phyloP scores from a whole-genome alignment of 2,113 vertebrate species.

The Uria aalge region DNA sequence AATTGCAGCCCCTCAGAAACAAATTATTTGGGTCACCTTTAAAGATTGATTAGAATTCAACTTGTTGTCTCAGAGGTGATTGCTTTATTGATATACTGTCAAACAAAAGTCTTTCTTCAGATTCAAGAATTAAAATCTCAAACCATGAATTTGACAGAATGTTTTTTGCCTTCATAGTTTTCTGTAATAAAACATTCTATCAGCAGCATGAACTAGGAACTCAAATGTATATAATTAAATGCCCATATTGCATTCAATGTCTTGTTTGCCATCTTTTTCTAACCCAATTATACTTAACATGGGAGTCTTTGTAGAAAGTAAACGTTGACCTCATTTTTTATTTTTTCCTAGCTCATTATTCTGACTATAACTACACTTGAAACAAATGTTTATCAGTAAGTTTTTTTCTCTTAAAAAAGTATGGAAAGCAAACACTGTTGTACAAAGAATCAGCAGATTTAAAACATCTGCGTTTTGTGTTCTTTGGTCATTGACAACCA shows the following conservation, averaged over 20 bases:
- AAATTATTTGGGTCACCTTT: neutral
- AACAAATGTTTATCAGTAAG: neutral
- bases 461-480: neutral
- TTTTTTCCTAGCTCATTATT: neutral
- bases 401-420: neutral
- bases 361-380: neutral
- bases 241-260: neutral
- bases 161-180: neutral
- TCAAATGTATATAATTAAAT: neutral
- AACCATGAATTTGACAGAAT: neutral
- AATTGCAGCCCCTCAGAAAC: neutral
- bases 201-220: neutral
- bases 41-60: neutral
- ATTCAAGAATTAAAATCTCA: neutral
- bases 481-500: neutral
- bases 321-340: neutral
- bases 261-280: neutral
- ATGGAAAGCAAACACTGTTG: neutral
- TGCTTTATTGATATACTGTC: neutral
- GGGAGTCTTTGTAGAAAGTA: neutral
- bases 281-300: neutral
- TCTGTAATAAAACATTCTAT: neutral
- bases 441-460: neutral
- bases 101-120: neutral
- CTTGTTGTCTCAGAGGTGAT: neutral